Percentiles rank a stretch among this genome's conserved stretches.
phyloP scores from a whole-genome alignment of 2,888 invertebrate genomes.

The Amaurobius ferox region DNA sequence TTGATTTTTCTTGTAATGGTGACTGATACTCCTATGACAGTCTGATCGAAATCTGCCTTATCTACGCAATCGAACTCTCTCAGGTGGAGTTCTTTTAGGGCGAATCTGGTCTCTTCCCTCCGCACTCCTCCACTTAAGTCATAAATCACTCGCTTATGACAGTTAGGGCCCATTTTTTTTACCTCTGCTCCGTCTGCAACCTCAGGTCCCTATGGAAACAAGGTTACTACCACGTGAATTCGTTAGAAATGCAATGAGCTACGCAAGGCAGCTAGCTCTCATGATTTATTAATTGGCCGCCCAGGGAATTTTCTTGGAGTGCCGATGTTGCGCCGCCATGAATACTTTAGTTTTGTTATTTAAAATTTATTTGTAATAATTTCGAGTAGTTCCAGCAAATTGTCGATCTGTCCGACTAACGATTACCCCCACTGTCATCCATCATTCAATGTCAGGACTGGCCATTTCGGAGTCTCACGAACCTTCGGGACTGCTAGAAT shows the following conservation, averaged over 20 bases:
- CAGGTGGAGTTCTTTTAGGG: background rate
- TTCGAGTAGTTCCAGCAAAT: background rate
- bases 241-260: conserved; percentile 19
- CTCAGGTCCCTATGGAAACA: conserved; percentile 23
- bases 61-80: conserved; percentile 18
- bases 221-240: conserved; percentile 18
- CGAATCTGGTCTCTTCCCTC: background rate
- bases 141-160: conserved; percentile 26
- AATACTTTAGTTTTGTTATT: conserved; percentile 22
- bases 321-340: background rate
- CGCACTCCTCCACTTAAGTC: conserved; percentile 13
- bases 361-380: conserved; percentile 29
- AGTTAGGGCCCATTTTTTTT: background rate
- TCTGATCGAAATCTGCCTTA: conserved; percentile 5
- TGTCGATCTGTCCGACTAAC: background rate
- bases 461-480: background rate
- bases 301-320: conserved; percentile 4
- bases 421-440: conserved; percentile 1
- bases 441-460: background rate
- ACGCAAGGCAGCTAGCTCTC: background rate
- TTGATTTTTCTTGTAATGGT: background rate
- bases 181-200: background rate
- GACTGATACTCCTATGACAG: background rate
- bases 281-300: conserved; percentile 18
- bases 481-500: too few relatives aligned